phyloP scores from a whole-genome alignment of 2,888 invertebrate species.

The Cyclophora punctaria region DNA sequence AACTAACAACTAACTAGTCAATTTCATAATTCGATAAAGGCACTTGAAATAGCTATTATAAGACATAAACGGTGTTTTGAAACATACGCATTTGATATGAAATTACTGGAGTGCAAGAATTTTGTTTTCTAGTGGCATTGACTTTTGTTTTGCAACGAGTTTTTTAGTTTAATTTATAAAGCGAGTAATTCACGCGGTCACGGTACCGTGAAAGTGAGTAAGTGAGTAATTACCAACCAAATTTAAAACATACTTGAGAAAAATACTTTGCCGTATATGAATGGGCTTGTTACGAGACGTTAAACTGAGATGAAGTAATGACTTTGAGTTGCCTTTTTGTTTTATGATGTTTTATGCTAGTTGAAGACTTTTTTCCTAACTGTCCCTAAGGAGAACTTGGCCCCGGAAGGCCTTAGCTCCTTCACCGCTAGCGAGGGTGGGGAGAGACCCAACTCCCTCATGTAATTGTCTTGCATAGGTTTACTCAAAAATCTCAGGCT shows the following conservation, averaged over 20 bases:
- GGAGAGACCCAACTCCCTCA: no score
- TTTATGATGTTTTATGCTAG: no score
- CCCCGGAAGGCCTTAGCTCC: no score
- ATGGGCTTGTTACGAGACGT: no score
- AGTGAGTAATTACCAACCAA: constrained; percentile 4
- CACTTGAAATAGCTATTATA: constrained; percentile 26
- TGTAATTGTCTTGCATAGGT: no score
- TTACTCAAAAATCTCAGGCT: no score
- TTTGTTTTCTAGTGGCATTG: constrained; percentile 57
- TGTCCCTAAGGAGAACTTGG: no score
- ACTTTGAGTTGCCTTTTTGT: no score
- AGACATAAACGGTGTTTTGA: constrained; percentile 33
- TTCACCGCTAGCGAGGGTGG: no score
- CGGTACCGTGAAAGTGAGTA: constrained; percentile 50
- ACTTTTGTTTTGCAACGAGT: constrained; percentile 47
- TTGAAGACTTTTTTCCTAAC: no score
- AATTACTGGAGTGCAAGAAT: constrained; percentile 46
- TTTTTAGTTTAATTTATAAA: constrained; percentile 38
- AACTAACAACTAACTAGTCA: constrained; percentile 4
- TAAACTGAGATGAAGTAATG: no score
- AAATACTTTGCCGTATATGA: no score
- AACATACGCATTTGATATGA: constrained; percentile 41
- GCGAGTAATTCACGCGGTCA: constrained; percentile 44
- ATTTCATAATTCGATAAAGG: constrained; percentile 18
- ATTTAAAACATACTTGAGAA: background rate